Evolutionary conservation across 2,888 invertebrate genomes (phyloP).

Genomic region (Zygogramma bicolorata): DNA sequence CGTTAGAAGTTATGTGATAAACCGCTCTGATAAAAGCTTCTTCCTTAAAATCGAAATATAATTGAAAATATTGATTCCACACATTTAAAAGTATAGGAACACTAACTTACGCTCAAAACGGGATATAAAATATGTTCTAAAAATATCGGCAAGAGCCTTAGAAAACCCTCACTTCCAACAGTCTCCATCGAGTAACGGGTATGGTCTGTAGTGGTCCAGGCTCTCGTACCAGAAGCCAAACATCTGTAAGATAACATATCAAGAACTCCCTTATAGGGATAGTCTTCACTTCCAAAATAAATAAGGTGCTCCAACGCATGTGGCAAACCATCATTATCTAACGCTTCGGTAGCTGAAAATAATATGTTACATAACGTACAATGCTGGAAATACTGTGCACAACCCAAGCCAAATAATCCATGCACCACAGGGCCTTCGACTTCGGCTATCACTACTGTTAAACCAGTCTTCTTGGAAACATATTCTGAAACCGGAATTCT

Average conservation of each 20-base stretch:
- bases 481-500: slow-evolving; percentile 85
- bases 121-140: slow-evolving; percentile 91
- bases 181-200: slow-evolving; percentile 92
- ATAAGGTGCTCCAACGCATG: slow-evolving; percentile 94
- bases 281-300: slow-evolving; percentile 90
- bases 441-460: slow-evolving; percentile 86
- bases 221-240: slow-evolving; percentile 92
- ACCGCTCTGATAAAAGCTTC: slow-evolving; percentile 90
- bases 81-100: neutral
- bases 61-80: slow-evolving; percentile 2
- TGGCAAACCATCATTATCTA: slow-evolving; percentile 92
- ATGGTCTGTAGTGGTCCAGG: slow-evolving; percentile 89
- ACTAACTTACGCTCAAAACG: slow-evolving; percentile 73
- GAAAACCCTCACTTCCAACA: slow-evolving; percentile 88
- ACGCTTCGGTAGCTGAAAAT: slow-evolving; percentile 85
- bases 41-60: slow-evolving; percentile 74
- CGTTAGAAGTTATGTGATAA: slow-evolving; percentile 89
- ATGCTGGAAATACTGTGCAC: slow-evolving; percentile 50
- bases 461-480: slow-evolving; percentile 81
- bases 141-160: slow-evolving; percentile 90
- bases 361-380: neutral
- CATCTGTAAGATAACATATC: slow-evolving; percentile 91
- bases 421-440: slow-evolving; percentile 92
- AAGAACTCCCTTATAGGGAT: slow-evolving; percentile 90
- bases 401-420: slow-evolving; percentile 89